Percentiles rank a stretch among this genome's conserved stretches.
Conservation (phyloP, 2,797 vertebrate genomes). For the Eospalax fontanierii region DNA sequence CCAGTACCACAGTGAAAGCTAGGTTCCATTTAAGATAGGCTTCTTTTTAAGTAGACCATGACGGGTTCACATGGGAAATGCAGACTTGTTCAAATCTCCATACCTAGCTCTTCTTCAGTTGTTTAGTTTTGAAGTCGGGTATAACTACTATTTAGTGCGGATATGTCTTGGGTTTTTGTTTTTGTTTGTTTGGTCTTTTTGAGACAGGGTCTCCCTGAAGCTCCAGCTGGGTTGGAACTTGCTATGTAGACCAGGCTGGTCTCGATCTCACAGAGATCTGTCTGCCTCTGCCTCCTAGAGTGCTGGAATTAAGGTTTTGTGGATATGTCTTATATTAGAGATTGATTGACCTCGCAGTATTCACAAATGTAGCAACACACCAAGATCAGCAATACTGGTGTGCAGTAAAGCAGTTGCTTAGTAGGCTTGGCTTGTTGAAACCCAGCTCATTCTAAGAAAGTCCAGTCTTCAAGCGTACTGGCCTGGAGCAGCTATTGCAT, state of each 20-base stretch:
- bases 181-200: too few species aligned
- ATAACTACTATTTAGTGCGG: neutral
- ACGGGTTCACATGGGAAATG: neutral
- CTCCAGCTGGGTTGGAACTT: too few species aligned
- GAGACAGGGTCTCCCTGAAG: too few species aligned
- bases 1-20: neutral
- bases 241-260: too few species aligned
- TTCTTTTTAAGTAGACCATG: neutral
- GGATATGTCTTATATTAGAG: neutral
- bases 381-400: neutral
- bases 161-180: too few species aligned
- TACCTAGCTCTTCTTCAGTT: neutral
- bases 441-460: neutral
- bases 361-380: neutral
- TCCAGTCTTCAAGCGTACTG: neutral
- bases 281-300: too few species aligned
- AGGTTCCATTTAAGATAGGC: neutral
- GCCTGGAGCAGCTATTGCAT: neutral
- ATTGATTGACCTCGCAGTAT: neutral
- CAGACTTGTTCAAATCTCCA: neutral
- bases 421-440: neutral
- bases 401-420: neutral
- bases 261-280: too few species aligned
- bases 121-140: neutral
- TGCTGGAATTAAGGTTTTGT: too few species aligned